A percentile compares a stretch with the other conserved stretches of the same genome.
Evolutionary conservation across 2,888 invertebrate species (phyloP).

Genomic region (Digitonthophagus gazella): DNA sequence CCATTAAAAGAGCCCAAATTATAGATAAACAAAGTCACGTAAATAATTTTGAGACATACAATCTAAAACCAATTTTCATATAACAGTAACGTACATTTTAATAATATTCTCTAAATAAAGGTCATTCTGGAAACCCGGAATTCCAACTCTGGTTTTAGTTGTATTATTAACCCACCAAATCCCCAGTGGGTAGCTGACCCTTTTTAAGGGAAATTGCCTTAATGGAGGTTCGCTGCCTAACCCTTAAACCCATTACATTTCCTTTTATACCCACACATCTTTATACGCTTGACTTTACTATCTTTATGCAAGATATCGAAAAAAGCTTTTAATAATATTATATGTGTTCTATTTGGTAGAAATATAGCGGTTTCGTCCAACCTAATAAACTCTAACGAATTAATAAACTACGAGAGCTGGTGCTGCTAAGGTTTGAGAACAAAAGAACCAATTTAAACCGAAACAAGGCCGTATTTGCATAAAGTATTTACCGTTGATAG

Average conservation of each 20-base stretch:
- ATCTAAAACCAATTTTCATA: no score
- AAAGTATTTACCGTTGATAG: not conserved
- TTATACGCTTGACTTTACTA: no score
- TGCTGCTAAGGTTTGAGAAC: not conserved
- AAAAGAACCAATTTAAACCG: not conserved
- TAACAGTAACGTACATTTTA: no score
- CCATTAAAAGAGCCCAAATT: no score
- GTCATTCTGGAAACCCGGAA: no score
- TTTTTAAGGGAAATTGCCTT: not conserved
- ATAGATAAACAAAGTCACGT: no score
- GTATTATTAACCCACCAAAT: not conserved
- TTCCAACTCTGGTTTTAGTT: no score
- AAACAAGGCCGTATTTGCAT: not conserved
- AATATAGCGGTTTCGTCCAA: not conserved
- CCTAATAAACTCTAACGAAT: not conserved
- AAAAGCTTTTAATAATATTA: not conserved
- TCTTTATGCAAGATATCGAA: no score
- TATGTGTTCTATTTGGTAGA: not conserved
- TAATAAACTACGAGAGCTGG: not conserved
- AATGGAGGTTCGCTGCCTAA: not conserved
- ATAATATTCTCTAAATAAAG: not conserved
- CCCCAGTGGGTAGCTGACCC: not conserved
- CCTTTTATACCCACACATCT: no score
- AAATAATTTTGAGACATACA: no score
- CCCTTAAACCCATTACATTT: no score